Base-by-base conservation (phyloP, 2,888 invertebrate species). In the Alloscopus bannaensis region DNA sequence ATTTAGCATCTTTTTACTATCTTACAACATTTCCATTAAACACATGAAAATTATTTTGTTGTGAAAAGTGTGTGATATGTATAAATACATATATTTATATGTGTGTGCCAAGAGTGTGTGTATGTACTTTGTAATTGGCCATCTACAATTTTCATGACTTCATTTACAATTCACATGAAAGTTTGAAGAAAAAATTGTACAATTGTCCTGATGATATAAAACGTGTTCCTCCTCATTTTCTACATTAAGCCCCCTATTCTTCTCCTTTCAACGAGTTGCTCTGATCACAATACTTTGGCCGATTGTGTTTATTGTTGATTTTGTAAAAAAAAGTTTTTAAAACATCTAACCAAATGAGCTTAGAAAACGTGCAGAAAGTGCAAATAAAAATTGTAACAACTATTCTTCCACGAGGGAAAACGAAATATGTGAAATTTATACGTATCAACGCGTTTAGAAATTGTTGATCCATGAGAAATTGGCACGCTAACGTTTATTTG, bases 401-500 rank as follows among this genome's bases (percentile, higher is more conserved):
- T 55, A n/a, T n/a, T n/a, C n/a, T n/a, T n/a, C n/a, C n/a, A 69
- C 28, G 45, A 6, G 52, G 16, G 29, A 47, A 47, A 45, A 62
- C 62, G 57, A 70, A 62, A 62, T 47, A 72, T 64, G 40, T 55
- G 24, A 22, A 40, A n/a, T n/a, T n/a, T n/a, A n/a, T n/a, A n/a
- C n/a, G n/a, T n/a, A n/a, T n/a, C n/a, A n/a, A n/a, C n/a, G n/a
- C n/a, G 40, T 22, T 42, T 22, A n/a, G 36, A 24, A 24, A 6
- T 45, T 40, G 68, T 68, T 68, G 36, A 62, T 50, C 60, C 68
- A 52, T 76, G 68, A 50, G 76, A 76, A 76, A 68, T 68, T 68
- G 76, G 76, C 68, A 76, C 76, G 60, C 68, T 36, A 62, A 36
- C 62, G 22, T 28, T 22, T 52, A 52, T 13, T 52, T 22, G 11